Base-by-base conservation (phyloP, 2,888 invertebrate genomes). In the Sarcophaga carnaria region DNA sequence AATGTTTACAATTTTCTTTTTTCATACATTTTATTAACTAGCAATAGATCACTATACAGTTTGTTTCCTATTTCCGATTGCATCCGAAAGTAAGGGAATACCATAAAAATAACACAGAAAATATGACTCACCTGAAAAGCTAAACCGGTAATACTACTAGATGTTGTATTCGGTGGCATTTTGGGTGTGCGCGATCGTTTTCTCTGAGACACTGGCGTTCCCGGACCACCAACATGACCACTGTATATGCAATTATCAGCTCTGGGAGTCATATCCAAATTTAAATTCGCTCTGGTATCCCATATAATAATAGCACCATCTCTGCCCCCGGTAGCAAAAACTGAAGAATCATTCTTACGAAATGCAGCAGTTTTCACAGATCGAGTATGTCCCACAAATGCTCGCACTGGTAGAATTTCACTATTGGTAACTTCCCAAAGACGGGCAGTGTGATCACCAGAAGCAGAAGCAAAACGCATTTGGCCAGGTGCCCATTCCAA, bases 261-360 rank as follows among this genome's bases (percentile, higher is more conserved):
- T 76, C 94, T 95, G 25, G 95, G 94, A 0, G 94, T 93, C 70
- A 92, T 88, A 85, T 93, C 93, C 45, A 93, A 90, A 81, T 91
- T 94, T 14, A 93, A 93, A 83, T 93, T 94, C 27, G 94, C 94
- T 88, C 97, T 94, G 0, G 95, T 95, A 92, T 98, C 98, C 98
- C 98, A 98, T 22, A 98, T 92, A 89, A 97, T 95, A 22, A 98
- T 96, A 89, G 96, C 96, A 0, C 98, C 98, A 93, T 98, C 98
- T 54, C 98, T 94, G 0, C 97, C 96, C 22, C 98, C 98, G 0
- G 97, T 97, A 0, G 97, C 97, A 94, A 98, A 97, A 2, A 97
- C 96, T 79, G 95, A 96, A 89, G 95, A 92, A 94, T 96, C 96
- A 10, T 94, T 93, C 69, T 96, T 96, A 12, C 96, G 94, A 91